These are phyloP conservation scores for Prunella himalayana DNA, from an alignment of 2,113 vertebrate species.

Conservation along the genomic window DNA sequence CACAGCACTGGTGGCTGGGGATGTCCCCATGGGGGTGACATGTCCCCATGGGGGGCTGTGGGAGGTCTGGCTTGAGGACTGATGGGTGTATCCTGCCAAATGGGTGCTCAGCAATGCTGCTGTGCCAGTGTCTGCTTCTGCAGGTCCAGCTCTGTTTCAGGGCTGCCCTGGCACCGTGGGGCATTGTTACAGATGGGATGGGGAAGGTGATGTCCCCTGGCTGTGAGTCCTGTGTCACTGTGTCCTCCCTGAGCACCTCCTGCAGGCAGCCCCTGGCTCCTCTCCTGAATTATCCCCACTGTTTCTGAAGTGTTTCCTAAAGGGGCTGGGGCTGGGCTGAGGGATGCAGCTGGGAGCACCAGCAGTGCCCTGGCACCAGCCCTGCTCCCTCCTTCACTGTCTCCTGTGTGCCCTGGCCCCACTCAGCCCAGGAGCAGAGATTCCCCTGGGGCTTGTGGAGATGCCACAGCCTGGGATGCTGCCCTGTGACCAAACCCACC, in stretches of 20 bases:
- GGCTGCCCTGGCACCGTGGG: not conserved
- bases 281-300: not conserved
- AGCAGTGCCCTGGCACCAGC: not conserved
- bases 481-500: not conserved
- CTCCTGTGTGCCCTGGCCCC: no score
- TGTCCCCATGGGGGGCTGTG: not conserved
- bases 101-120: not conserved
- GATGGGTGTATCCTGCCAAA: not conserved
- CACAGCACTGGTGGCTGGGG: accelerated
- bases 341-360: not conserved
- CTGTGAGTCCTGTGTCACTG: not conserved
- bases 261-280: not conserved
- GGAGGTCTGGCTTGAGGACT: not conserved
- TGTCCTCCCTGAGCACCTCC: not conserved
- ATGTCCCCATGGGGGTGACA: not conserved
- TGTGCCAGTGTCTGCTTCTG: not conserved
- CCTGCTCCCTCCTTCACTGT: no score
- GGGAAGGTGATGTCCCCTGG: not conserved
- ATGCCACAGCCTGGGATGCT: not conserved
- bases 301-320: not conserved
- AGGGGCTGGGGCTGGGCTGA: not conserved
- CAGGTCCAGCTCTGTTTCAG: not conserved
- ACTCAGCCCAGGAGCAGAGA: accelerated
- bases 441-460: accelerated
- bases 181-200: not conserved